A percentile compares a stretch with the other conserved stretches of the same genome.
Conservation (phyloP, 2,888 invertebrate genomes). For the Hemistola chrysoprasaria region DNA sequence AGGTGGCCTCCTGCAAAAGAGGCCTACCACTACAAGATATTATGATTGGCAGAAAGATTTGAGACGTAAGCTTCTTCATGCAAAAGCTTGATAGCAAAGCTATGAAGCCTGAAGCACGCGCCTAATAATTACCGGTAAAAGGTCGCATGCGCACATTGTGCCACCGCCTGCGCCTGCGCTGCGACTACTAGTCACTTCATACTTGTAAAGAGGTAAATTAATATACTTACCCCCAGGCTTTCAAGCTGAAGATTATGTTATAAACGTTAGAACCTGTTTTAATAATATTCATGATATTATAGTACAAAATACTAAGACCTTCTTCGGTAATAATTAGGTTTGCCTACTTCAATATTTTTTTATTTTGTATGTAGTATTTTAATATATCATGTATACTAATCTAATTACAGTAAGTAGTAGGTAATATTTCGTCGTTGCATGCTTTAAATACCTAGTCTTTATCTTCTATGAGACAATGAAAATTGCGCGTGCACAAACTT, state of each 20-base stretch:
- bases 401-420: too few species aligned
- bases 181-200: slow-evolving; percentile 2
- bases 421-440: too few species aligned
- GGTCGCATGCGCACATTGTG: slow-evolving; percentile 80
- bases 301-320: not conserved
- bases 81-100: not conserved
- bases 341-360: too few species aligned
- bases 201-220: not conserved
- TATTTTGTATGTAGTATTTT: too few species aligned
- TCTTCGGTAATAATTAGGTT: too few species aligned
- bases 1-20: too few species aligned
- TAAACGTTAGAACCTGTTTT: slow-evolving; percentile 1
- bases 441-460: too few species aligned
- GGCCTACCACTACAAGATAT: too few species aligned
- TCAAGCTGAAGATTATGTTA: not conserved
- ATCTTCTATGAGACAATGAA: too few species aligned
- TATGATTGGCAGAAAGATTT: slow-evolving; percentile 3
- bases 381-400: too few species aligned
- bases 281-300: slow-evolving; percentile 2
- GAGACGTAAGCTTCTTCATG: not conserved
- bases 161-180: slow-evolving; percentile 33
- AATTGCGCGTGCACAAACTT: too few species aligned
- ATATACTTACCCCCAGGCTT: slow-evolving; percentile 4
- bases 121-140: slow-evolving; percentile 72
- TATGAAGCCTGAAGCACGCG: slow-evolving; percentile 55